Base-by-base conservation (phyloP, 2,113 vertebrate species). In the Macheiramphus alcinus region DNA sequence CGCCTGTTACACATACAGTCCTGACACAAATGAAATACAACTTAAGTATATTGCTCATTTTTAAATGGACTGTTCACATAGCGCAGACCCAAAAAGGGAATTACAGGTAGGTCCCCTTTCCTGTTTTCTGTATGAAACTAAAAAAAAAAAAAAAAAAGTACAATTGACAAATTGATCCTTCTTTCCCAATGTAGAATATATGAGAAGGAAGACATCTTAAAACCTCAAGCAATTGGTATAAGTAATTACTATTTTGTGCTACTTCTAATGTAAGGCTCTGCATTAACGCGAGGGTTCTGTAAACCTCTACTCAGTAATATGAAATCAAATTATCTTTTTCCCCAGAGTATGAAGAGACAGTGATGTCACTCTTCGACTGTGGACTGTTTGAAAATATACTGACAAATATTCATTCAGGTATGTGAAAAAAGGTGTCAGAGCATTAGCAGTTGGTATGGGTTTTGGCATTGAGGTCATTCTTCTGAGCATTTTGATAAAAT, bases 281-380 rank as follows among this genome's bases (percentile, higher is more conserved):
- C 71, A n/a, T 88, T 83, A 86, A 63, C 0, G 1, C 1, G 3
- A 45, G 31, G 14, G 29, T 63, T 68, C 53, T 63, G 53, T 61
- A 65, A 84, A 59, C 27, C 19, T 90, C 68, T 58, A 21, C 45
- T 40, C 34, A 10, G 8, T 42, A 63, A 34, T 23, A 61, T 14
- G 63, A 62, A 65, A 67, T 55, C 25, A 26, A 20, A 42, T 88
- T 34, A 2, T 89, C 52, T 95, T 70, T 93, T 83, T 63, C 55
- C 66, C 43, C 70, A 98, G 98, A 98, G 50, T 98, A 98, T 94
- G 98, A 98, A 95, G 97, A 98, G 93, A 98, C 98, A 16, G 98
- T 96, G 59, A 92, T 94, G 61, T 97, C 97, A 47, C 96, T 98
- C 75, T 98, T 98, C 78, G 97, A 97, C 81, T 98, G 97, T 61